phyloP scores from a whole-genome alignment of 1,140 invertebrate genomes.

The Tetramorium simillimum region DNA sequence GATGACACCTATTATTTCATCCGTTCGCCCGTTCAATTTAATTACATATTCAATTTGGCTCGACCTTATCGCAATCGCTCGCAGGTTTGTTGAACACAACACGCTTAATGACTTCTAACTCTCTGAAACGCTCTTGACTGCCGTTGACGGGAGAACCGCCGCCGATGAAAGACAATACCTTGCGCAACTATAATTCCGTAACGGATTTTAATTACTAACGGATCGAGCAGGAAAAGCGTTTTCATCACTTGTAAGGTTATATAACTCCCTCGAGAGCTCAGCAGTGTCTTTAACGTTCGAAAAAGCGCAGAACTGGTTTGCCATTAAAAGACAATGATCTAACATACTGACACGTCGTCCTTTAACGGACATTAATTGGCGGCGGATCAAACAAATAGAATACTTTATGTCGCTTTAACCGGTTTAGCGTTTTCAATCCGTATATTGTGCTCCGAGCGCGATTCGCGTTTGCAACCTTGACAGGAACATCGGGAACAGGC shows the following conservation, averaged over 20 bases:
- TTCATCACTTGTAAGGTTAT: conserved; percentile 1
- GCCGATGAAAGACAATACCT: conserved; percentile 5
- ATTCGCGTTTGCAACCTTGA: conserved; percentile 13
- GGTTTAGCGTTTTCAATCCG: conserved; percentile 5
- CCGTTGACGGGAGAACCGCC: neutral
- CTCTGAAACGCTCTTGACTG: conserved; percentile 27
- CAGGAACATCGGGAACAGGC: neutral
- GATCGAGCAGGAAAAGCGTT: conserved; percentile 17
- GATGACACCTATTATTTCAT: conserved; percentile 80
- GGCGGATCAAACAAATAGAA: conserved; percentile 48
- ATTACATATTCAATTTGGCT: conserved; percentile 79
- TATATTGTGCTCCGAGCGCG: neutral
- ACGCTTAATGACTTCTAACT: conserved; percentile 61
- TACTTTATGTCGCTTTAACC: conserved; percentile 23
- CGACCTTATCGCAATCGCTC: conserved; percentile 69
- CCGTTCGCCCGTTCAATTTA: conserved; percentile 72
- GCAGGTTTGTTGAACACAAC: conserved; percentile 62
- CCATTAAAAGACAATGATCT: conserved; percentile 40
- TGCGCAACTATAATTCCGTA: neutral
- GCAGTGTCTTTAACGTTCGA: neutral
- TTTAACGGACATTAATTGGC: conserved; percentile 34
- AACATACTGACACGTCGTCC: conserved; percentile 27
- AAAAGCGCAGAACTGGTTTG: conserved; percentile 3
- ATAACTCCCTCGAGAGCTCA: neutral
- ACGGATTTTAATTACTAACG: conserved; percentile 20